Evolutionary conservation across 2,888 invertebrate genomes (phyloP).

Genomic region (Stomorhina lunata): DNA sequence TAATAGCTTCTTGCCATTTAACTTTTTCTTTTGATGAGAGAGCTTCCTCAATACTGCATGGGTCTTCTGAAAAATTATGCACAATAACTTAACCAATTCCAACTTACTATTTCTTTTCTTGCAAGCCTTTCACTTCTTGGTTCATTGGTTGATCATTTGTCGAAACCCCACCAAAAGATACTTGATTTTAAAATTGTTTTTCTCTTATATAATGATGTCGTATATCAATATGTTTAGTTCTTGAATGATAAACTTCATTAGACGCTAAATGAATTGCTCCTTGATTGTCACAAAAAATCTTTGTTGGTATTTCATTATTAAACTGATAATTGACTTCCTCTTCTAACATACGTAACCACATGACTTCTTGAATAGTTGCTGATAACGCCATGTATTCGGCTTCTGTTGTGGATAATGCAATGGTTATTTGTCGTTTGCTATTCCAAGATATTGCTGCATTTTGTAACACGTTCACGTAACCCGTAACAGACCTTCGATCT

Average conservation of each 20-base stretch:
- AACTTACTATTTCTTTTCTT: too few relatives aligned
- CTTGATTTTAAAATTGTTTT: not conserved
- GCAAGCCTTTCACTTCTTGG: too few relatives aligned
- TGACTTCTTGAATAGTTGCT: constrained; percentile 2
- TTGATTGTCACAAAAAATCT: constrained; percentile 31
- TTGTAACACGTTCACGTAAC: not conserved
- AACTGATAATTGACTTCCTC: not conserved
- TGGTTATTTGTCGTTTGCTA: not conserved
- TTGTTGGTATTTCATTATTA: not conserved
- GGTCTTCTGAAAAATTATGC: too few relatives aligned
- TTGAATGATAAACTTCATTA: constrained; percentile 22
- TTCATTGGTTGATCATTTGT: constrained; percentile 10
- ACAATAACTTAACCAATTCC: too few relatives aligned
- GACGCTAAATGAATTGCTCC: constrained; percentile 29
- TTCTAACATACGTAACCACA: not conserved
- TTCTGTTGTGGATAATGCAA: not conserved
- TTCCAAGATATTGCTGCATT: not conserved
- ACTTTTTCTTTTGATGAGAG: not conserved
- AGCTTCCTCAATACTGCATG: too few relatives aligned
- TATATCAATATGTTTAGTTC: constrained; percentile 32
- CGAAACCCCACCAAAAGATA: not conserved
- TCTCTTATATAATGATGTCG: constrained; percentile 28
- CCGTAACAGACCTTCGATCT: constrained; percentile 11
- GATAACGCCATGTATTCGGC: constrained; percentile 11
- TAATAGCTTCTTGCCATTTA: not conserved